Percentiles rank a stretch among this genome's conserved stretches.
Evolutionary conservation across 2,797 vertebrate genomes (phyloP).

Genomic region (Nasua narica): DNA sequence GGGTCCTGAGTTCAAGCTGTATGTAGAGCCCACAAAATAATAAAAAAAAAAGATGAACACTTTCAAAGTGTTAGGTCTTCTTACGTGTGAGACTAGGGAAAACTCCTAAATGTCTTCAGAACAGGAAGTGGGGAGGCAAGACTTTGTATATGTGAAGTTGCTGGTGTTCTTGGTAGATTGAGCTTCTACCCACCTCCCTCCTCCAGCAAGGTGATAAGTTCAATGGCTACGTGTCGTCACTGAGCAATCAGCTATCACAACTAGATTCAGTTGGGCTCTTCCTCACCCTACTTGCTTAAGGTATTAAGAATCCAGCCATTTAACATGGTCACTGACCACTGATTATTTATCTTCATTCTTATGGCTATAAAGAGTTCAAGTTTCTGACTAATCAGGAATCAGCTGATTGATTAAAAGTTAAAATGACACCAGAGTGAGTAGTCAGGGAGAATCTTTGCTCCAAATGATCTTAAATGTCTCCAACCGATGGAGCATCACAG

Average conservation of each 20-base stretch:
- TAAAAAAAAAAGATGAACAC: background rate
- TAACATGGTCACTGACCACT: background rate
- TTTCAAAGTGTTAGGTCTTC: background rate
- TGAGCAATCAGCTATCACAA: background rate
- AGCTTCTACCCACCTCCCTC: background rate
- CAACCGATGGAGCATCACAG: conserved; percentile 35
- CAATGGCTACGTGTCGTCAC: background rate
- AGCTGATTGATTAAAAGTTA: conserved; percentile 38
- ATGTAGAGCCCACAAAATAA: background rate
- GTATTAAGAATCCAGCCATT: background rate
- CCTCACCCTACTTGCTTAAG: background rate
- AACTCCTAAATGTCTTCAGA: background rate
- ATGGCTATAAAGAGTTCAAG: background rate
- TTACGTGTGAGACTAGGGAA: background rate
- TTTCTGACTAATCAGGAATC: conserved; percentile 37
- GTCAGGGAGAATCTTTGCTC: conserved; percentile 29
- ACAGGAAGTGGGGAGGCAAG: background rate
- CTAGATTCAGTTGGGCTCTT: background rate
- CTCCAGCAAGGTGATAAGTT: rapidly evolving
- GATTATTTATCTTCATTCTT: background rate
- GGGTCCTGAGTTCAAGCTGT: background rate
- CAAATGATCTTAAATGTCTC: conserved; percentile 56
- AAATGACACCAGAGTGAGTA: background rate
- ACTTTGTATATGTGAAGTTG: background rate
- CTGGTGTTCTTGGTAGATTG: background rate